phyloP scores from a whole-genome alignment of 2,113 vertebrate species.

The Ranitomeya imitator region DNA sequence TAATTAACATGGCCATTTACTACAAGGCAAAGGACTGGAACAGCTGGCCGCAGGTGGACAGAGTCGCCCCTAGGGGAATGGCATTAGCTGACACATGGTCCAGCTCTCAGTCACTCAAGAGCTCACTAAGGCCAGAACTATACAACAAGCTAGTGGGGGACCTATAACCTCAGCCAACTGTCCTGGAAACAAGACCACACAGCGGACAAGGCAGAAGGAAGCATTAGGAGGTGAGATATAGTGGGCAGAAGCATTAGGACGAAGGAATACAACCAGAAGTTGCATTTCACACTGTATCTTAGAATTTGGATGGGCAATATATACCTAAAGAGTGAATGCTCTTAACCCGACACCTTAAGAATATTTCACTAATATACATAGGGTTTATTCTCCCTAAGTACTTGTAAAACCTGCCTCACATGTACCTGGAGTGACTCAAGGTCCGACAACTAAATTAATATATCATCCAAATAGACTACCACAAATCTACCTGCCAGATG shows the following conservation, averaged over 20 bases:
- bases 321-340: not conserved
- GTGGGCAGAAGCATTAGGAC: not conserved
- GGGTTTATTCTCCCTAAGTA: too few relatives aligned
- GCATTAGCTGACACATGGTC: conserved; percentile 53
- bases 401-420: too few relatives aligned
- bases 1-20: conserved; percentile 56
- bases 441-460: too few relatives aligned
- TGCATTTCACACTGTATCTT: not conserved
- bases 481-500: too few relatives aligned
- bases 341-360: too few relatives aligned
- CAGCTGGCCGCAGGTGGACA: conserved; percentile 56
- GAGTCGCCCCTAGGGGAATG: conserved; percentile 35
- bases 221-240: conserved; percentile 21
- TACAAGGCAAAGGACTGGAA: conserved; percentile 41
- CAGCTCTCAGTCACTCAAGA: conserved; percentile 28
- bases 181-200: conserved; percentile 29
- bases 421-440: too few relatives aligned
- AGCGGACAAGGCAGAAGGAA: conserved; percentile 22
- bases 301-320: not conserved
- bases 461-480: too few relatives aligned
- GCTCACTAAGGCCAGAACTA: conserved; percentile 17
- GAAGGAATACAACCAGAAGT: not conserved
- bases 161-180: conserved; percentile 54
- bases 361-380: too few relatives aligned
- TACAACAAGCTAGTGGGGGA: conserved; percentile 30